phyloP scores from a whole-genome alignment of 1,140 invertebrate genomes.

The Drosophila fuyamai region DNA sequence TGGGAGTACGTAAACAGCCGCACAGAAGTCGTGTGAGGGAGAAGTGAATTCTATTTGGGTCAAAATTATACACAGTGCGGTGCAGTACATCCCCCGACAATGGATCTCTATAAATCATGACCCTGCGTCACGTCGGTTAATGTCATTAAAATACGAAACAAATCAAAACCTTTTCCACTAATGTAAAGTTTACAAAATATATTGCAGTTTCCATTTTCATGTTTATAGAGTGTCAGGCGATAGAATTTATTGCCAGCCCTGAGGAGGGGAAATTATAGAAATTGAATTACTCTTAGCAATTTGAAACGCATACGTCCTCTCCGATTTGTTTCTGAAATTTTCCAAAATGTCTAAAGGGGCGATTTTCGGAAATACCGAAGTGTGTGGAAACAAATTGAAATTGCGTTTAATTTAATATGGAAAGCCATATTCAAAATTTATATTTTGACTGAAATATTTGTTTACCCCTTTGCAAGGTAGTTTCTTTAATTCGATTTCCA shows the following conservation, averaged over 20 bases:
- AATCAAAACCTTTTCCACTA: slow-evolving; percentile 43
- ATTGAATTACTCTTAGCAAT: slow-evolving; percentile 72
- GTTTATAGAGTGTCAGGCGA: slow-evolving; percentile 60
- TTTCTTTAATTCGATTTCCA: slow-evolving; percentile 6
- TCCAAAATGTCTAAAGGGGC: background rate
- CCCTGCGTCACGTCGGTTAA: background rate
- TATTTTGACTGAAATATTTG: background rate
- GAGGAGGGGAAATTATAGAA: slow-evolving; percentile 57
- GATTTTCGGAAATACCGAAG: background rate
- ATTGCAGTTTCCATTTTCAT: slow-evolving; percentile 48
- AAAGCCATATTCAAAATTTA: no score
- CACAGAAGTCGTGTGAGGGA: slow-evolving; percentile 9
- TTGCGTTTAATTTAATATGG: background rate
- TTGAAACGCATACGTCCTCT: slow-evolving; percentile 57
- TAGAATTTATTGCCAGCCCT: slow-evolving; percentile 52
- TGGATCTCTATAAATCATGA: slow-evolving; percentile 36
- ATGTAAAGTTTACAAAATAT: slow-evolving; percentile 54
- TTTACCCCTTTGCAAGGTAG: slow-evolving; percentile 7
- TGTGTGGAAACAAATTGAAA: slow-evolving; percentile 1
- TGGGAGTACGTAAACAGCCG: slow-evolving; percentile 24
- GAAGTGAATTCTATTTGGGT: slow-evolving; percentile 31
- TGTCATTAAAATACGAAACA: slow-evolving; percentile 40
- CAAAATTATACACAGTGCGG: slow-evolving; percentile 14
- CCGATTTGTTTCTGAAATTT: slow-evolving; percentile 19
- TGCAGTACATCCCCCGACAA: slow-evolving; percentile 22